A percentile compares a stretch with the other conserved stretches of the same genome.
Evolutionary conservation across 1,140 invertebrate genomes (phyloP).

Genomic region (Mycetomoellerius zeteki): DNA sequence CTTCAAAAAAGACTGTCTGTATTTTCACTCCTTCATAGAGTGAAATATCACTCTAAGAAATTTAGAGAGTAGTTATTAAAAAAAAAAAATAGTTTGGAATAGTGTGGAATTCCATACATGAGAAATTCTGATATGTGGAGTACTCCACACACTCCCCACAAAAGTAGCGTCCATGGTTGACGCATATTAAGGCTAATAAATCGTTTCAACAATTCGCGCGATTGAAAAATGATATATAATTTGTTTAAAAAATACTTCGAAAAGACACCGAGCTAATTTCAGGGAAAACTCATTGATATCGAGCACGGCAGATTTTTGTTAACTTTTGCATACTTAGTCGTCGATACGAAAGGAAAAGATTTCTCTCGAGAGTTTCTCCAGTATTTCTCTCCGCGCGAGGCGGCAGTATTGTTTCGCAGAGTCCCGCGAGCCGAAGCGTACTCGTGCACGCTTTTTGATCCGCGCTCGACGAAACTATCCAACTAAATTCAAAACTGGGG

Average conservation of each 20-base stretch:
- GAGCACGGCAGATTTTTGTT: background rate
- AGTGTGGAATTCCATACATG: no score
- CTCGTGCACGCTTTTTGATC: constrained; percentile 52
- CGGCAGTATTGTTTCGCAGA: constrained; percentile 47
- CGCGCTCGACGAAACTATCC: constrained; percentile 70
- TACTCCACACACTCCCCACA: no score
- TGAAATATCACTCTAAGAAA: no score
- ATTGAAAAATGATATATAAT: background rate
- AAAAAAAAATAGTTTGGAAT: no score
- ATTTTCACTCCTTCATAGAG: no score
- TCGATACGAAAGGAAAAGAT: constrained; percentile 43
- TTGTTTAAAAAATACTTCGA: background rate
- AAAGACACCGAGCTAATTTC: background rate
- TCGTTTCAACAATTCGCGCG: no score
- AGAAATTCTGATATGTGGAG: no score
- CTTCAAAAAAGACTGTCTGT: no score
- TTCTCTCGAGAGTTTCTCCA: constrained; percentile 37
- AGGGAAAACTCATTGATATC: background rate
- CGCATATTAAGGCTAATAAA: no score
- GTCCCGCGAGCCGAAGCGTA: constrained; percentile 27
- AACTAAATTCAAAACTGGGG: constrained; percentile 81
- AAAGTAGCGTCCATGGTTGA: no score
- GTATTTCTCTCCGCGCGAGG: constrained; percentile 27
- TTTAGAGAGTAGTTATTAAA: no score
- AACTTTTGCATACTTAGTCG: constrained; percentile 33